These are phyloP conservation scores for Vandiemenella viatica DNA, from an alignment of 2,888 invertebrate genomes.

Conservation along the genomic window DNA sequence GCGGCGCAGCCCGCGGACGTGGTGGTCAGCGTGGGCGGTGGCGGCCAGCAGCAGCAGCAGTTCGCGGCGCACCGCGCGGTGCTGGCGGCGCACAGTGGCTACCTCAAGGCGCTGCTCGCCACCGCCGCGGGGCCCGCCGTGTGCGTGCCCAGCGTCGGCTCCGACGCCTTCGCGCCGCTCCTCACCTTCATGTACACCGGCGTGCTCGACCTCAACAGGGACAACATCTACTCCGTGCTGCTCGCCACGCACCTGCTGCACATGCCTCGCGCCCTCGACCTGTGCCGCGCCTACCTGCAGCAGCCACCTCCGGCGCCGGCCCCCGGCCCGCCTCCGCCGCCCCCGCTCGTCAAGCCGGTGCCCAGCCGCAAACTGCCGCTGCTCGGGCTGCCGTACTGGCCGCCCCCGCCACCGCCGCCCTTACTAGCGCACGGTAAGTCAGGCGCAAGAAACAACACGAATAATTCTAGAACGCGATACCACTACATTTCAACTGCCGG, in stretches of 20 bases:
- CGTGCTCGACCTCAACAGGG: conserved; percentile 47
- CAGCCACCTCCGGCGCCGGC: conserved; percentile 21
- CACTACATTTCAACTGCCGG: too few species aligned
- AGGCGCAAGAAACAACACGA: too few species aligned
- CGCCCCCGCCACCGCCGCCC: conserved; percentile 6
- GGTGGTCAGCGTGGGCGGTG: conserved; percentile 35
- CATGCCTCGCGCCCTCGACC: conserved; percentile 55
- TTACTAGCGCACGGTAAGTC: conserved; percentile 13
- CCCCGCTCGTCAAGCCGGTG: conserved; percentile 28
- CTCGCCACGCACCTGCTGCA: conserved; percentile 56
- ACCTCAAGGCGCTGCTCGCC: conserved; percentile 47
- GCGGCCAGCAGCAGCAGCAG: conserved; percentile 24
- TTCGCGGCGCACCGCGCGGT: conserved; percentile 53
- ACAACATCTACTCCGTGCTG: conserved; percentile 55
- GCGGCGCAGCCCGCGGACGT: conserved; percentile 40
- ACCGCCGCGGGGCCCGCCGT: conserved; percentile 26
- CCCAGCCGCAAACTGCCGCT: conserved; percentile 30
- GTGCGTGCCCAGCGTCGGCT: conserved; percentile 38
- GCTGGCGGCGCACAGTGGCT: conserved; percentile 52
- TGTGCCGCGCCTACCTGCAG: conserved; percentile 47
- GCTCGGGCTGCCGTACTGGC: conserved; percentile 6
- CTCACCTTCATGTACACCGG: conserved; percentile 64
- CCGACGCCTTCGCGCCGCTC: conserved; percentile 32
- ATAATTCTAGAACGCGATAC: too few species aligned
- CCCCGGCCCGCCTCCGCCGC: conserved; percentile 22